Evolutionary conservation across 2,888 invertebrate genomes (phyloP), one percentile per base, ranked within the genome.

Genomic region (Lasioglossum pauxillum): DNA sequence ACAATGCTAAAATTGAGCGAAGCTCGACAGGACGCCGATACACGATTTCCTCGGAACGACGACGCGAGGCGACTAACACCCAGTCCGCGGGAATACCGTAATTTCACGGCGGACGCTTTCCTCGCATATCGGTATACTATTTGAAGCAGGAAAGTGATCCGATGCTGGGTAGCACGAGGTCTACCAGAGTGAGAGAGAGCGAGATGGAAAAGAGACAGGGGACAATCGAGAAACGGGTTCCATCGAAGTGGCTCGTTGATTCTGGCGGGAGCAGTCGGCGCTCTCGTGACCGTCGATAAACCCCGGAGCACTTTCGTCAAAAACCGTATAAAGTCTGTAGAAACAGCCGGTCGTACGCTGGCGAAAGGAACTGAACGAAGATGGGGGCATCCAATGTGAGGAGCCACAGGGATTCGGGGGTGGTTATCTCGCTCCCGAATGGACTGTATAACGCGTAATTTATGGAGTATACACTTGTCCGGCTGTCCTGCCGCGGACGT

Each of bases 381-480:
- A 89, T 78, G 86, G 80, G 84, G 67, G 53, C 16, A 31, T 49
- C 64, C 64, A 35, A 67, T 67, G 31, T 35, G 64, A 23, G 49
- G 44, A 69, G 77, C 75, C 67, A 75, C 49, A 27, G 57, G 79
- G 75, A 69, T 16, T 31, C 67, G 80, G 74, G 69, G 84, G 74
- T 72, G 88, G 84, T 90, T 89, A 90, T 90, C 89, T 90, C 74
- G 67, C 79, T 85, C 86, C 75, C 86, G 90, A 91, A 91, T 91
- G 85, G 90, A 90, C 91, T 84, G 87, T 90, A 92, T 92, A 92
- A 92, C 91, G 91, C 86, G 90, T 85, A 90, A 92, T 92, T 92
- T 92, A 92, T 91, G 87, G 89, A 85, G 84, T 80, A 82, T 89
- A 90, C 87, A 90, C 84, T 88, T 84, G 88, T 90, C 84, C 46